phyloP scores from a whole-genome alignment of 2,797 vertebrate genomes.

The Macropodus opercularis region DNA sequence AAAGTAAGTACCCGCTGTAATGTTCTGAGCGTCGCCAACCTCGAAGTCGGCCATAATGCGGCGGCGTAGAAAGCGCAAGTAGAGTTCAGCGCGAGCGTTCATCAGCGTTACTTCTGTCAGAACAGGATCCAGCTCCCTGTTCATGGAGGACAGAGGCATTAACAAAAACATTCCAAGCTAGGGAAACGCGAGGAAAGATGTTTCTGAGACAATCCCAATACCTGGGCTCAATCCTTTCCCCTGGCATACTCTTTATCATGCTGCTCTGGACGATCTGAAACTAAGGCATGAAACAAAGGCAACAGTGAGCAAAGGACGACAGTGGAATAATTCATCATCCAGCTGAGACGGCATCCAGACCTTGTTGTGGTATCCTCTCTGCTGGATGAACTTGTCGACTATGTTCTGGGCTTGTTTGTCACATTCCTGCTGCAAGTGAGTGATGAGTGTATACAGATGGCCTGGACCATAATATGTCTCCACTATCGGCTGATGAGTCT shows the following conservation, averaged over 20 bases:
- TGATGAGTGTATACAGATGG: slow-evolving; percentile 91
- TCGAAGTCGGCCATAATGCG: slow-evolving; percentile 93
- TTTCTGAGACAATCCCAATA: slow-evolving; percentile 52
- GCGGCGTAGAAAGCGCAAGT: slow-evolving; percentile 92
- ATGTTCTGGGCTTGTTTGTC: slow-evolving; percentile 94
- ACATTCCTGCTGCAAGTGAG: slow-evolving; percentile 94
- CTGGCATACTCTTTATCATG: slow-evolving; percentile 89
- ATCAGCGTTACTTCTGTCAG: slow-evolving; percentile 94
- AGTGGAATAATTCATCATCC: background rate
- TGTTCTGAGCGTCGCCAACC: slow-evolving; percentile 91
- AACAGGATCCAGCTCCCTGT: slow-evolving; percentile 93
- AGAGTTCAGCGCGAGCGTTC: slow-evolving; percentile 95
- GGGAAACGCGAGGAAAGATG: background rate
- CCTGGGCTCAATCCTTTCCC: slow-evolving; percentile 94
- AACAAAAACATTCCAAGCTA: background rate
- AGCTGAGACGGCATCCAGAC: slow-evolving; percentile 62
- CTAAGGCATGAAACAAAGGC: slow-evolving; percentile 70
- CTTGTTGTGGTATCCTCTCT: slow-evolving; percentile 94
- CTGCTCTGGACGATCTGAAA: slow-evolving; percentile 95
- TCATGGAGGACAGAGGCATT: slow-evolving; percentile 5
- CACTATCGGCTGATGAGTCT: slow-evolving; percentile 97
- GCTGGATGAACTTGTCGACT: slow-evolving; percentile 93
- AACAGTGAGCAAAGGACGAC: background rate
- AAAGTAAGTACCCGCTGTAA: slow-evolving; percentile 85
- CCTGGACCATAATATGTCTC: slow-evolving; percentile 98